Percentiles rank a stretch among this genome's conserved stretches.
These are phyloP conservation scores for Pissodes strobi DNA, from an alignment of 1,140 invertebrate species.

Conservation along the genomic window DNA sequence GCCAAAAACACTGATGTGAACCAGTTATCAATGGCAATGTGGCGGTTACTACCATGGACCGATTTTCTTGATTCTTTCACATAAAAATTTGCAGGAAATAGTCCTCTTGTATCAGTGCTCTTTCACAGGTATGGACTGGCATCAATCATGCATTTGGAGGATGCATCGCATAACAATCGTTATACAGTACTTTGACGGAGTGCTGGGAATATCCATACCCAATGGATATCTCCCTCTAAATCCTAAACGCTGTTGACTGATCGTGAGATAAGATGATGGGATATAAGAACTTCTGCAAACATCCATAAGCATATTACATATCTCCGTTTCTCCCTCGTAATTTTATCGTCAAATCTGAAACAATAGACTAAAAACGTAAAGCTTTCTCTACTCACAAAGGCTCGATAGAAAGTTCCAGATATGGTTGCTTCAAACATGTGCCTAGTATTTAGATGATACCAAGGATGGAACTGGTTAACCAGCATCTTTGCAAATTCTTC, in stretches of 20 bases:
- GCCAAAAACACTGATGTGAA: slow-evolving; percentile 49
- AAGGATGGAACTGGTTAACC: slow-evolving; percentile 38
- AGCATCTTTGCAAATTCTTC: slow-evolving; percentile 23
- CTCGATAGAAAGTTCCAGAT: slow-evolving; percentile 41
- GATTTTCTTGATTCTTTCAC: slow-evolving; percentile 31
- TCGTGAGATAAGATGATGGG: no score
- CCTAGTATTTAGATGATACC: slow-evolving; percentile 43
- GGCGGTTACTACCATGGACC: slow-evolving; percentile 50
- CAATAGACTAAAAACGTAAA: no score
- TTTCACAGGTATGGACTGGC: slow-evolving; percentile 49
- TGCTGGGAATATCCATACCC: slow-evolving; percentile 49
- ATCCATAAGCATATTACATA: slow-evolving; percentile 54
- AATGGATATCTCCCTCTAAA: slow-evolving; percentile 39
- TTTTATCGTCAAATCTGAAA: no score
- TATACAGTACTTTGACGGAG: slow-evolving; percentile 52
- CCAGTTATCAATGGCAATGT: slow-evolving; percentile 54
- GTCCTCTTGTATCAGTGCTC: slow-evolving; percentile 37
- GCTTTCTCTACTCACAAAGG: slow-evolving; percentile 48
- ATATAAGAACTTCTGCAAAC: no score
- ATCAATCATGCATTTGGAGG: slow-evolving; percentile 51
- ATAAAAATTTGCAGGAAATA: no score
- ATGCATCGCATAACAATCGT: slow-evolving; percentile 48
- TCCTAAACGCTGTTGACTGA: no score
- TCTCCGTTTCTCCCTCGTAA: slow-evolving; percentile 34
- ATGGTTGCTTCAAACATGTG: slow-evolving; percentile 41